Base-by-base conservation (phyloP, 2,888 invertebrate species). In the Lymantria monacha region DNA sequence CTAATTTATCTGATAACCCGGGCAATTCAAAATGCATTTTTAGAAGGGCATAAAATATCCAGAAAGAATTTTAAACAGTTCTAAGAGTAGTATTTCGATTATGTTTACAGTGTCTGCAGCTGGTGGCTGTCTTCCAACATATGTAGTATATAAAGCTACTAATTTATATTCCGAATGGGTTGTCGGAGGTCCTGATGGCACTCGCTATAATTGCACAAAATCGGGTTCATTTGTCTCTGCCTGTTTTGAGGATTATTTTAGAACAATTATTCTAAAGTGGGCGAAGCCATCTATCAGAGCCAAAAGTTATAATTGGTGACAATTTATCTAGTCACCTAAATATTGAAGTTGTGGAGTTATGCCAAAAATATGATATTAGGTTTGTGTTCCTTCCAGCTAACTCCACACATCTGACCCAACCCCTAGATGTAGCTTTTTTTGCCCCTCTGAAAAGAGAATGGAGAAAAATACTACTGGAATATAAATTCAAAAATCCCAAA, bases 1-100 rank as follows among this genome's bases (percentile, higher is more conserved):
- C 43, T 30, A 43, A 43, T 12, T 30, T 43, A 11, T 43, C 43
- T 11, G 43, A 43, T n/a, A 30, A 43, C 14, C 43, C 43, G 11
- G 43, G 30, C 30, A n/a, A 36, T 36, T 22, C 43, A 10, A 48
- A 48, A 13, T 42, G 47, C 12, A 30, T 47, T 43, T 47, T 47
- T 43, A 42, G 47, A 38, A 42, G 51, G 51, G 47, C 3, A 40
- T 51, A 8, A 51, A 51, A 43, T 33, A 51, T 38, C 51, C 47
- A 14, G 44, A 51, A 38, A 15, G 51, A 10, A 51, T 51, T 44
- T 12, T 51, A 22, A 47, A 51, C 30, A 30, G 13, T 15, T 38
- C 47, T 22, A 51, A 46, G 14, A 37, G 40, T 11, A 41, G 38
- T 30, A 14, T 46, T 37, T 51, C 51, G 0, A 22, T 51, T 15